These are phyloP conservation scores for Tortrix viridana DNA, from an alignment of 2,888 invertebrate genomes.

Conservation along the genomic window DNA sequence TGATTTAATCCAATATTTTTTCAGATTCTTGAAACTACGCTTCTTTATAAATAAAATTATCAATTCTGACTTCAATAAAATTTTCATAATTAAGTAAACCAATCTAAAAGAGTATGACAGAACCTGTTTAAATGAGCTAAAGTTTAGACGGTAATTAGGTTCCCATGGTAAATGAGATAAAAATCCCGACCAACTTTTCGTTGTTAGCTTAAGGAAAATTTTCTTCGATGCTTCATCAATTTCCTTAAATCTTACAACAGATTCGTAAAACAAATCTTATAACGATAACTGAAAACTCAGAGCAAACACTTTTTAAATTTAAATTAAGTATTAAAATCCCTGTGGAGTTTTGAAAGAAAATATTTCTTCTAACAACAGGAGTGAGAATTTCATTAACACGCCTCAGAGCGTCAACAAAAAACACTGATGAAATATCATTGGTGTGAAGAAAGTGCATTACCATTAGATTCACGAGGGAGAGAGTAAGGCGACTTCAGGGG, in stretches of 20 bases:
- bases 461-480: conserved; percentile 50
- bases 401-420: conserved; percentile 34
- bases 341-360: conserved; percentile 27
- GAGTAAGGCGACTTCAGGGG: conserved; percentile 41
- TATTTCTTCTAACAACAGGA: conserved; percentile 33
- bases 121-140: conserved; percentile 25
- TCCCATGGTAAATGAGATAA: conserved; percentile 22
- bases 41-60: background rate
- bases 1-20: no score
- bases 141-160: conserved; percentile 27
- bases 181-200: conserved; percentile 31
- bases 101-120: conserved; percentile 17
- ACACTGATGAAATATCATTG: conserved; percentile 52
- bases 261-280: conserved; percentile 25
- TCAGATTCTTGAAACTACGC: no score
- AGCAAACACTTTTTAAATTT: conserved; percentile 31
- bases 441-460: conserved; percentile 60
- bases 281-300: conserved; percentile 12
- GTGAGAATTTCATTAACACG: conserved; percentile 40
- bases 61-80: background rate
- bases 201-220: conserved; percentile 28
- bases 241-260: conserved; percentile 14
- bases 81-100: background rate
- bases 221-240: conserved; percentile 24
- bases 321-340: conserved; percentile 32